Conservation (phyloP, 2,888 invertebrate genomes). For the Athrips mouffetella region DNA sequence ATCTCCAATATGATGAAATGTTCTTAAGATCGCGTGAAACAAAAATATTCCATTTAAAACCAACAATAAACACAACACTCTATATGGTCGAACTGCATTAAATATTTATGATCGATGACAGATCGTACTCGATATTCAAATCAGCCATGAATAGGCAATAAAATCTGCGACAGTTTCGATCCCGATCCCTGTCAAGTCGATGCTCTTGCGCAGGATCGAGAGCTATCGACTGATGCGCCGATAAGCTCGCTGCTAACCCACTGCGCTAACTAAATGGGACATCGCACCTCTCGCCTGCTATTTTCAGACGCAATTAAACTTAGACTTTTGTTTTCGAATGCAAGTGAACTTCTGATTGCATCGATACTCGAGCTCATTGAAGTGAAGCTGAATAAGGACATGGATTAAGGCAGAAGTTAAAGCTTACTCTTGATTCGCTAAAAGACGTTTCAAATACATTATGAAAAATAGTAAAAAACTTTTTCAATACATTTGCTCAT, state of each 20-base stretch:
- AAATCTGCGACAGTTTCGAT: constrained; percentile 17
- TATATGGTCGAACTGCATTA: too few relatives aligned
- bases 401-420: background rate
- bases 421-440: too few relatives aligned
- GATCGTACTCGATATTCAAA: too few relatives aligned
- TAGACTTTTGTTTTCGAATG: constrained; percentile 36
- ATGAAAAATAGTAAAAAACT: too few relatives aligned
- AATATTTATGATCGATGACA: too few relatives aligned
- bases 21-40: too few relatives aligned
- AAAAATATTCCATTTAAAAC: too few relatives aligned
- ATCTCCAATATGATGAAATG: too few relatives aligned
- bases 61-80: too few relatives aligned
- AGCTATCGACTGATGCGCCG: constrained; percentile 45
- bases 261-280: constrained; percentile 67
- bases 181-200: constrained; percentile 39
- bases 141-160: too few relatives aligned
- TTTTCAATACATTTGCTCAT: too few relatives aligned
- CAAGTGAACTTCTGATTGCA: background rate
- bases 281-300: constrained; percentile 49
- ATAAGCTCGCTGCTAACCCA: constrained; percentile 59
- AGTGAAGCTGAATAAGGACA: constrained; percentile 4
- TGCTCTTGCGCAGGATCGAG: constrained; percentile 46
- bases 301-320: constrained; percentile 63
- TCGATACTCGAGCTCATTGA: constrained; percentile 1
- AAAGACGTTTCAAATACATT: too few relatives aligned